Evolutionary conservation across 2,888 invertebrate genomes (phyloP), one percentile per base, ranked within the genome.

Genomic region (Athalia cordata): DNA sequence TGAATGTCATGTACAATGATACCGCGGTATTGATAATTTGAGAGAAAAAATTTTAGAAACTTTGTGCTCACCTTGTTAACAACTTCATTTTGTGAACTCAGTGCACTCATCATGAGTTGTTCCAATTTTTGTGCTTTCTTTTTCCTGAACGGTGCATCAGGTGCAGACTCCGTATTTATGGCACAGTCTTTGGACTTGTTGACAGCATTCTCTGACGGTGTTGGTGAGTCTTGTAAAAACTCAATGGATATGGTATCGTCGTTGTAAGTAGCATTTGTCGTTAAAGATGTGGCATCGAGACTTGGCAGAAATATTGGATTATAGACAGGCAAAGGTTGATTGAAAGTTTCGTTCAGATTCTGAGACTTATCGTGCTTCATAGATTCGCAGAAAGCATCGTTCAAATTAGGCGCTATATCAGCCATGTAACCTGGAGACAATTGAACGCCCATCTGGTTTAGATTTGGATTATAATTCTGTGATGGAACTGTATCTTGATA

Each of bases 201-300:
- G 4, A 78, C 78, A 11, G 78, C 81, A 66, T 88, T 88, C 9
- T 81, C 85, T 0, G 87, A 86, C 3, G 86, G 86, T 55, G 85
- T 85, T 3, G 85, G 86, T 0, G 88, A 88, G 11, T 89, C 87
- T 64, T 87, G 84, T 45, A 89, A 77, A 70, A 88, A 87, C 70
- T 90, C 90, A 77, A 90, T 85, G 0, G 90, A 84, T 29, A 90
- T 62, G 13, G 87, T 88, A 49, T 90, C 89, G 50, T 90, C 90
- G 67, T 90, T 90, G 78, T 86, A 90, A 0, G 90, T 90, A 9
- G 90, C 90, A 55, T 90, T 90, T 72, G 88, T 90, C 9, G 90
- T 90, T 62, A 89, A 76, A 3, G 86, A 82, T 11, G 89, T 88
- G 15, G 84, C 79, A 59, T 90, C 87, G 49, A 85, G 81, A 64